A percentile compares a stretch with the other conserved stretches of the same genome.
phyloP scores from a whole-genome alignment of 1,140 invertebrate genomes.

The Papilio xuthus region DNA sequence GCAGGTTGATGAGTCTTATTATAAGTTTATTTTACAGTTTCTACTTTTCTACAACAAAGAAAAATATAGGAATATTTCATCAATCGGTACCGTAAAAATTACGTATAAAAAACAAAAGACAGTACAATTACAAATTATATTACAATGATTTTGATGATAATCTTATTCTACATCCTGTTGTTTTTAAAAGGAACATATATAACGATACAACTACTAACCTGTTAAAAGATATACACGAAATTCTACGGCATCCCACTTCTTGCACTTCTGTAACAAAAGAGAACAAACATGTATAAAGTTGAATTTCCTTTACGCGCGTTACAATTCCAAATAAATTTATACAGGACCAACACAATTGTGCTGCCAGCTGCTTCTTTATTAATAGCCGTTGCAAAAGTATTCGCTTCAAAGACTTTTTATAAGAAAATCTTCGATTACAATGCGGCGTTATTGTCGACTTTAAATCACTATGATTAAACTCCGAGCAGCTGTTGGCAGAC shows the following conservation, averaged over 20 bases:
- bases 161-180: no score
- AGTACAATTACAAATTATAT: no score
- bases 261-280: slow-evolving; percentile 75
- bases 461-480: slow-evolving; percentile 50
- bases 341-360: not conserved
- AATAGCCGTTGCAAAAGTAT: slow-evolving; percentile 44
- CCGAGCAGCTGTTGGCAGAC: slow-evolving; percentile 60
- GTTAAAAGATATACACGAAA: slow-evolving; percentile 48
- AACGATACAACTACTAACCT: no score
- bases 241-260: slow-evolving; percentile 67
- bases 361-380: slow-evolving; percentile 24
- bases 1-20: no score
- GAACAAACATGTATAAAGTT: not conserved
- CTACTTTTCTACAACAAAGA: no score
- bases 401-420: slow-evolving; percentile 52
- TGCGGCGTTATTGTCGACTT: slow-evolving; percentile 47
- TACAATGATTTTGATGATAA: no score
- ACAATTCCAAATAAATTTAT: not conserved
- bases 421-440: slow-evolving; percentile 48
- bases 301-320: not conserved
- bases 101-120: no score
- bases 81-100: no score
- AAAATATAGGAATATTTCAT: no score
- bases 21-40: no score
- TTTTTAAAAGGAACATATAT: no score